phyloP scores from a whole-genome alignment of 2,797 vertebrate species.

The Diceros bicornis region DNA sequence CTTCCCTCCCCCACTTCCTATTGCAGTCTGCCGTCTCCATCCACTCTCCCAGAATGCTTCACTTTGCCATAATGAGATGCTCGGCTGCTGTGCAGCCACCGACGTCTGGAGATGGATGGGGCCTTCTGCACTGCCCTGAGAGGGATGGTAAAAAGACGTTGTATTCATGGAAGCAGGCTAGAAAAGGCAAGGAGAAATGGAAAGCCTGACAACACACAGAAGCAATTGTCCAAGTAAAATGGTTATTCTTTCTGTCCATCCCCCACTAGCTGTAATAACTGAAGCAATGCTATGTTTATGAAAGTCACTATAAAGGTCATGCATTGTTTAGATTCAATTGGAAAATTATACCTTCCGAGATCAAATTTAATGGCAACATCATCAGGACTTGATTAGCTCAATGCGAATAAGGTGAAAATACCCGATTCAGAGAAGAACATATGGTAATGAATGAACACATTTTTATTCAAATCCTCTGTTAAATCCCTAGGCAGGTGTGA shows the following conservation, averaged over 20 bases:
- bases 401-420: slow-evolving; percentile 66
- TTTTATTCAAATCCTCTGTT: slow-evolving; percentile 74
- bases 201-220: slow-evolving; percentile 71
- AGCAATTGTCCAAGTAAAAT: slow-evolving; percentile 72
- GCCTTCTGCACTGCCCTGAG: slow-evolving; percentile 72
- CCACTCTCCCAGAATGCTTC: slow-evolving; percentile 80
- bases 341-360: slow-evolving; percentile 78
- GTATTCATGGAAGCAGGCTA: slow-evolving; percentile 70
- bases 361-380: slow-evolving; percentile 74
- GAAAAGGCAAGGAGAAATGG: slow-evolving; percentile 70
- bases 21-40: slow-evolving; percentile 40
- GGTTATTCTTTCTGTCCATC: slow-evolving; percentile 73
- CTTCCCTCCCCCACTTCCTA: slow-evolving; percentile 23
- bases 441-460: slow-evolving; percentile 72
- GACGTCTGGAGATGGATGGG: slow-evolving; percentile 78
- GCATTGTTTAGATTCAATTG: slow-evolving; percentile 79
- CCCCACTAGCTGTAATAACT: slow-evolving; percentile 61
- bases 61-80: slow-evolving; percentile 81
- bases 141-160: slow-evolving; percentile 77
- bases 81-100: slow-evolving; percentile 51
- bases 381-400: slow-evolving; percentile 79
- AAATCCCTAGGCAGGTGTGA: slow-evolving; percentile 70
- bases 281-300: slow-evolving; percentile 72
- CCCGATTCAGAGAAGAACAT: slow-evolving; percentile 63
- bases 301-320: slow-evolving; percentile 73